These are phyloP conservation scores for Hydrotaea cyrtoneurina DNA, from an alignment of 2,888 invertebrate genomes.

Conservation along the genomic window DNA sequence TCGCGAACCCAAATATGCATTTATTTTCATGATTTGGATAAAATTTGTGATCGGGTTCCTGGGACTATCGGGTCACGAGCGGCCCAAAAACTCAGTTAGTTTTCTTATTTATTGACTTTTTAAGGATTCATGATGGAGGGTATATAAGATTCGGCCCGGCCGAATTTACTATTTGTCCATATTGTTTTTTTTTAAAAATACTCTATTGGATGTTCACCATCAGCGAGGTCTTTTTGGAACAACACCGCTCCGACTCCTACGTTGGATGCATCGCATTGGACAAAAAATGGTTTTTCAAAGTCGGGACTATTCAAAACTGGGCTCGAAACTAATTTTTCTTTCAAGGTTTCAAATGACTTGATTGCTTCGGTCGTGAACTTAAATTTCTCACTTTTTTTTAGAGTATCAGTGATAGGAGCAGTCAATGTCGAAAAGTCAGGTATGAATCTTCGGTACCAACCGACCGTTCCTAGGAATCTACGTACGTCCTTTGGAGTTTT, in stretches of 20 bases:
- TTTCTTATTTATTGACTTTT: too few relatives aligned
- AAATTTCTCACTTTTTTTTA: slow-evolving; percentile 45
- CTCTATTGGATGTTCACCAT: slow-evolving; percentile 18
- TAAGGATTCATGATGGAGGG: too few relatives aligned
- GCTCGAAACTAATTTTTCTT: not conserved
- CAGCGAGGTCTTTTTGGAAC: not conserved
- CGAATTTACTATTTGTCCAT: too few relatives aligned
- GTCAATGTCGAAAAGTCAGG: slow-evolving; percentile 50
- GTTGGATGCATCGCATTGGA: slow-evolving; percentile 34
- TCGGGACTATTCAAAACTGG: slow-evolving; percentile 20
- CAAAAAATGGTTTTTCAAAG: slow-evolving; percentile 5
- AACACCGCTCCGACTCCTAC: slow-evolving; percentile 28
- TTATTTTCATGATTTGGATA: too few relatives aligned
- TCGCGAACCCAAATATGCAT: too few relatives aligned
- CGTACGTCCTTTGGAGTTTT: slow-evolving; percentile 57
- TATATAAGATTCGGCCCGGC: too few relatives aligned
- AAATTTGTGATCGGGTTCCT: too few relatives aligned
- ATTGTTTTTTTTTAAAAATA: slow-evolving; percentile 19
- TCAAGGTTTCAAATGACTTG: not conserved
- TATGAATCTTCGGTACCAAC: slow-evolving; percentile 67
- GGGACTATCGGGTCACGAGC: too few relatives aligned
- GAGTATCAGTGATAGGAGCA: slow-evolving; percentile 42
- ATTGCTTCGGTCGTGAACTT: not conserved
- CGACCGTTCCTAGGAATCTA: slow-evolving; percentile 65
- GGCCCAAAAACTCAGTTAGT: too few relatives aligned